A percentile compares a stretch with the other conserved stretches of the same genome.
phyloP scores from a whole-genome alignment of 1,140 invertebrate genomes.

The Tachypleus tridentatus region DNA sequence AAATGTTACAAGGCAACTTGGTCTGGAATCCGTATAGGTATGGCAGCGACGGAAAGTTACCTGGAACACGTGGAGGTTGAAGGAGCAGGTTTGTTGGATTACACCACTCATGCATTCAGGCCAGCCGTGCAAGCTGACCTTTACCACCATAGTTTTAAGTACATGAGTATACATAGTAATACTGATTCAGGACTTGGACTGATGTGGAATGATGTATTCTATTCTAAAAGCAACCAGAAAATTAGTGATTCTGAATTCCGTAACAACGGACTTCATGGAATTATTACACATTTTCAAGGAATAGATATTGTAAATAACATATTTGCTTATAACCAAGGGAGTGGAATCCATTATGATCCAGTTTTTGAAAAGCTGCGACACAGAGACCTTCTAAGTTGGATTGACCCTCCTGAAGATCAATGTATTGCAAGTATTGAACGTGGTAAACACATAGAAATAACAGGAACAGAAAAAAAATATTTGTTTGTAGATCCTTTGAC shows the following conservation, averaged over 20 bases:
- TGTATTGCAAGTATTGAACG: no score
- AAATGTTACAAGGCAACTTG: slow-evolving; percentile 80
- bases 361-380: slow-evolving; percentile 68
- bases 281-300: slow-evolving; percentile 34
- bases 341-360: slow-evolving; percentile 87
- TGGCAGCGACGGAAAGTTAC: slow-evolving; percentile 68
- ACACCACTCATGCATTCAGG: slow-evolving; percentile 75
- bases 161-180: slow-evolving; percentile 64
- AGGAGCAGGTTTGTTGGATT: slow-evolving; percentile 86
- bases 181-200: slow-evolving; percentile 76
- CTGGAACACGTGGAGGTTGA: slow-evolving; percentile 78
- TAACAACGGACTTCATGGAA: slow-evolving; percentile 72
- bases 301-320: slow-evolving; percentile 20
- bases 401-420: slow-evolving; percentile 43
- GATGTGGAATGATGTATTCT: slow-evolving; percentile 77
- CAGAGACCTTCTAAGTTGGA: slow-evolving; percentile 81
- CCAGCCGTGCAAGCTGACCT: slow-evolving; percentile 92
- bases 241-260: slow-evolving; percentile 77
- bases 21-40: slow-evolving; percentile 81
- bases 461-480: no score
- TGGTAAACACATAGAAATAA: no score
- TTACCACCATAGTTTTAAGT: slow-evolving; percentile 77
- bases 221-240: slow-evolving; percentile 61
- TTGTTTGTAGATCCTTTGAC: no score
- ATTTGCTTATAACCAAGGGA: slow-evolving; percentile 57